phyloP scores from a whole-genome alignment of 2,888 invertebrate genomes.

The Hypsopygia costalis region DNA sequence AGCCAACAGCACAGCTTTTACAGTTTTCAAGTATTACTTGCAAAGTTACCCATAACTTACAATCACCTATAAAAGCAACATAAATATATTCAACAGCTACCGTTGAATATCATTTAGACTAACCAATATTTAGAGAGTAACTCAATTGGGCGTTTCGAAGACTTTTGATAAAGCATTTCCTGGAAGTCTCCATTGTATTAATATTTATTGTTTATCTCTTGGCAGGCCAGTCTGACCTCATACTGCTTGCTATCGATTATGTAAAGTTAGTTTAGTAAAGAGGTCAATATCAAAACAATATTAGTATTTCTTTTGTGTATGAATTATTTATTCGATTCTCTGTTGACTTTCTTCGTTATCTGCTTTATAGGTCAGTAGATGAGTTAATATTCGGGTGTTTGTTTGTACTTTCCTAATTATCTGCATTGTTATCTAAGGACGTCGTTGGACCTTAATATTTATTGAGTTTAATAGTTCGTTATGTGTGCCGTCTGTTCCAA shows the following conservation, averaged over 20 bases:
- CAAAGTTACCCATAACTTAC: not conserved
- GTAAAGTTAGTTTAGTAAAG: constrained; percentile 40
- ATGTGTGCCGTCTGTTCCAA: not conserved
- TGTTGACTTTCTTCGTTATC: constrained; percentile 73
- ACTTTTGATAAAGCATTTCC: not conserved
- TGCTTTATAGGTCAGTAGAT: constrained; percentile 60
- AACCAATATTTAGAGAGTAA: not conserved
- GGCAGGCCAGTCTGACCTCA: constrained; percentile 16
- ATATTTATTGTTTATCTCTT: constrained; percentile 17
- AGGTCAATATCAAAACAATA: constrained; percentile 69
- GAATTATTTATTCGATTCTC: constrained; percentile 61
- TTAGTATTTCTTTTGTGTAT: constrained; percentile 55
- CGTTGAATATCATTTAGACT: too few relatives aligned
- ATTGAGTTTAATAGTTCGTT: not conserved
- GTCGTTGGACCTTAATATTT: not conserved
- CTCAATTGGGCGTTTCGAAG: not conserved
- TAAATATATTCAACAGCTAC: too few relatives aligned
- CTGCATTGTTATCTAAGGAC: constrained; percentile 30
- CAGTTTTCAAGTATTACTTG: constrained; percentile 38
- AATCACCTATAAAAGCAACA: not conserved
- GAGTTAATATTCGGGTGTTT: constrained; percentile 48
- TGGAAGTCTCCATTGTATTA: constrained; percentile 1
- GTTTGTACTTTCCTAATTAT: constrained; percentile 39
- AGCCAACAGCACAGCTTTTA: constrained; percentile 19
- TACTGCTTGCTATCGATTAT: constrained; percentile 28